Percentiles rank a stretch among this genome's conserved stretches.
These are phyloP conservation scores for Polypedilum pembai DNA, from an alignment of 1,140 invertebrate genomes.

Conservation along the genomic window DNA sequence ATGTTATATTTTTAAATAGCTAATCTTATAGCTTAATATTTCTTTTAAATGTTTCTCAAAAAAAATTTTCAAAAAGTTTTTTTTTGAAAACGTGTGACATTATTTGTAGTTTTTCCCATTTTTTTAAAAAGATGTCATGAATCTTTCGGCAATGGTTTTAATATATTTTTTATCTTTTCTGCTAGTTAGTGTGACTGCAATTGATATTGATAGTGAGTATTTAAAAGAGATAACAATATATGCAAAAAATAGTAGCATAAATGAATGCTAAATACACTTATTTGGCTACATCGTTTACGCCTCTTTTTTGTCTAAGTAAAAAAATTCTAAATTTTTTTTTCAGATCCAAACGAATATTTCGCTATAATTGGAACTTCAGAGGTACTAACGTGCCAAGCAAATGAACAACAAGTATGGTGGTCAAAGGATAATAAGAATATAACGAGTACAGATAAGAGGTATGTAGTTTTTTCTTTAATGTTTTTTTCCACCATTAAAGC, in stretches of 20 bases:
- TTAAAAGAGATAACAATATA: background rate
- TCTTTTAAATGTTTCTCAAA: too few species aligned
- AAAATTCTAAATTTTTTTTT: background rate
- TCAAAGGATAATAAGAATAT: slow-evolving; percentile 39
- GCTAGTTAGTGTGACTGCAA: slow-evolving; percentile 3
- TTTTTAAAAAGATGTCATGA: background rate
- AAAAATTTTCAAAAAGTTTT: background rate
- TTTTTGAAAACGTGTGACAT: background rate
- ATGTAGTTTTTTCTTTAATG: slow-evolving; percentile 30
- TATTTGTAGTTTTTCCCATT: background rate
- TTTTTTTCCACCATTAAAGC: background rate
- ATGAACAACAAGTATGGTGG: slow-evolving; percentile 40
- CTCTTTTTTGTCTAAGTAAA: slow-evolving; percentile 3
- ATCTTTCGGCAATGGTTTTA: background rate
- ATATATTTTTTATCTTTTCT: slow-evolving; percentile 14
- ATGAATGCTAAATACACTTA: background rate
- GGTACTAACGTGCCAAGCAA: background rate
- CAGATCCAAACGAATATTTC: background rate
- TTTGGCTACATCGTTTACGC: background rate
- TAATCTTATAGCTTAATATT: too few species aligned
- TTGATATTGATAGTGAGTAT: slow-evolving; percentile 19
- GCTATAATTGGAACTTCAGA: background rate
- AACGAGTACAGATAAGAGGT: slow-evolving; percentile 40
- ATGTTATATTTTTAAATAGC: too few species aligned
- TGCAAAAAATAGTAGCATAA: background rate